These are phyloP conservation scores for Ardeotis arabs DNA, from an alignment of 2,113 vertebrate genomes.

Conservation along the genomic window DNA sequence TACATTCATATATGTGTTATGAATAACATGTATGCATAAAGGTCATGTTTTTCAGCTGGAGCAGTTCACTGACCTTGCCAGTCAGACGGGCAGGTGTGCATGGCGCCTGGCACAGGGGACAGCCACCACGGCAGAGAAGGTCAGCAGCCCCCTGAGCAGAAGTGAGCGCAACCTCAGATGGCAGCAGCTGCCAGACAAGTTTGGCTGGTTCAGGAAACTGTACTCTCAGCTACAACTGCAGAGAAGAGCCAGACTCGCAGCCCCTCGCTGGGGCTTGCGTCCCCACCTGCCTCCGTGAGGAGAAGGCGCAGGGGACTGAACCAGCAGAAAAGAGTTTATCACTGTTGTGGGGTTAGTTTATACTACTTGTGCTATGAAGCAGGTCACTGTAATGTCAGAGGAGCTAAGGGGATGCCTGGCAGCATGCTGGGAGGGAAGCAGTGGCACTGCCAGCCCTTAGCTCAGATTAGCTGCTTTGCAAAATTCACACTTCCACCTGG, in stretches of 20 bases:
- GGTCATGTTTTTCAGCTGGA: neutral
- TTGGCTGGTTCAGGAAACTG: neutral
- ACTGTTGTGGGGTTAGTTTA: neutral
- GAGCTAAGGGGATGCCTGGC: neutral
- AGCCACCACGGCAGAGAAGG: rapidly evolving
- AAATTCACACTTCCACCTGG: neutral
- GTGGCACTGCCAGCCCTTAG: neutral
- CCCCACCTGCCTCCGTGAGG: neutral
- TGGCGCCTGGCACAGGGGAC: neutral
- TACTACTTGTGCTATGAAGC: neutral
- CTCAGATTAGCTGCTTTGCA: neutral
- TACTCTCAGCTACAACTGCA: neutral
- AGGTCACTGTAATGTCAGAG: neutral
- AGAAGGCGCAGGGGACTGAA: neutral
- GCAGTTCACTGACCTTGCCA: neutral
- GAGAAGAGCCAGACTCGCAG: neutral
- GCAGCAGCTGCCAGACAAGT: neutral
- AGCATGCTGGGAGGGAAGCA: neutral
- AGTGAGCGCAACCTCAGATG: neutral
- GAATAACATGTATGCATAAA: neutral
- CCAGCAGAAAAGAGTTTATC: neutral
- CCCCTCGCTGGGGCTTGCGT: neutral
- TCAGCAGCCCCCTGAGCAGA: neutral
- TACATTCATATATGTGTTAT: neutral
- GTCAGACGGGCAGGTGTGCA: neutral